A percentile compares a stretch with the other conserved stretches of the same genome.
Evolutionary conservation across 2,888 invertebrate genomes (phyloP).

Genomic region (Therioaphis trifolii): DNA sequence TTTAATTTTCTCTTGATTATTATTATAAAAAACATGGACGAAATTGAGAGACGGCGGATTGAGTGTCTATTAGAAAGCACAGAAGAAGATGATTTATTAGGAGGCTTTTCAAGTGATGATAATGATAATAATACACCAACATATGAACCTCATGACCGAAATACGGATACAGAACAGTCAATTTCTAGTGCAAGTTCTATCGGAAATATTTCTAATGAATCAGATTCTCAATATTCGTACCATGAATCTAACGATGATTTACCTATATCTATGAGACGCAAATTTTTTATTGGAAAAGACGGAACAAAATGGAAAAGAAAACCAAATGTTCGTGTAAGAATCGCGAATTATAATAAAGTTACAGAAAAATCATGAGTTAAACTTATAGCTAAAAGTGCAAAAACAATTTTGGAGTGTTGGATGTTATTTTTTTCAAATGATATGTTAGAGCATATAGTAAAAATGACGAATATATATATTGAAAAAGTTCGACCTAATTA

Average conservation of each 20-base stretch:
- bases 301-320: no score
- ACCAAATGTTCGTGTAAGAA: no score
- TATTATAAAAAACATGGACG: not conserved
- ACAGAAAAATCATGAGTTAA: no score
- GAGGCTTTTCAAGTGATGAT: not conserved
- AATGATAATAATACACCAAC: not conserved
- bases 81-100: not conserved
- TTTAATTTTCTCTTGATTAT: no score
- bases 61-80: constrained; percentile 15
- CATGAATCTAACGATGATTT: constrained; percentile 21
- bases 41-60: constrained; percentile 4
- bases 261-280: constrained; percentile 1
- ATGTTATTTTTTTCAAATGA: no score
- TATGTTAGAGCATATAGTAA: no score
- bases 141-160: constrained; percentile 7
- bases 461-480: no score
- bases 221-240: constrained; percentile 1
- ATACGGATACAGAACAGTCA: not conserved
- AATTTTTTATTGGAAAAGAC: not conserved
- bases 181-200: not conserved
- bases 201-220: not conserved
- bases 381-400: no score
- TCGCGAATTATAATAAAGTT: no score
- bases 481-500: no score
- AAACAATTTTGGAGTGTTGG: no score